Conservation (phyloP, 92 coral and sea anemone species). For the Parazoanthus swiftii region DNA sequence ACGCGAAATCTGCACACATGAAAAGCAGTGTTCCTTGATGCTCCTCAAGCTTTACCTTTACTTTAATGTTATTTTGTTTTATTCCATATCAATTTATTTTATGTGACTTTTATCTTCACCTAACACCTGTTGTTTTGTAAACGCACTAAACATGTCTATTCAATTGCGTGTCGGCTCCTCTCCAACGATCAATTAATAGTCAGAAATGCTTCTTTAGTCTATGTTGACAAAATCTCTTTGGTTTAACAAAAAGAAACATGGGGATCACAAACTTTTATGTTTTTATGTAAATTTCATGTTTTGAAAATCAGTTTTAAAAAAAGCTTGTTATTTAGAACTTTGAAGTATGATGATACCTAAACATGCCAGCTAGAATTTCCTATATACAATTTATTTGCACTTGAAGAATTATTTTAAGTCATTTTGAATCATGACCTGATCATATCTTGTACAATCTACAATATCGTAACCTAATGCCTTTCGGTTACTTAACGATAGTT, state of each 20-base stretch:
- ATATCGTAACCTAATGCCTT: neutral
- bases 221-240: neutral
- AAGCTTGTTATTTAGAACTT: too few relatives aligned
- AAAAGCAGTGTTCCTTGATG: neutral
- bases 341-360: too few relatives aligned
- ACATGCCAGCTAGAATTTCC: too few relatives aligned
- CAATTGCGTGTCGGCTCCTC: neutral
- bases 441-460: too few relatives aligned
- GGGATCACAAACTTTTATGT: neutral
- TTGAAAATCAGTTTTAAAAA: neutral
- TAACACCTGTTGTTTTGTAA: slow-evolving; percentile 7
- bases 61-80: neutral
- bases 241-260: neutral
- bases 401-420: neutral
- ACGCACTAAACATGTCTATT: neutral
- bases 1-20: neutral
- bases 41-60: neutral
- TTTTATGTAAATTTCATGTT: neutral
- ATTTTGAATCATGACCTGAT: too few relatives aligned
- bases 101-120: neutral
- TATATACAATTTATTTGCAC: neutral
- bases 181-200: neutral
- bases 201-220: neutral
- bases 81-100: neutral
- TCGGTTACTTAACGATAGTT: neutral